Base-by-base conservation (phyloP, 2,888 invertebrate species). In the Laspeyria flexula region DNA sequence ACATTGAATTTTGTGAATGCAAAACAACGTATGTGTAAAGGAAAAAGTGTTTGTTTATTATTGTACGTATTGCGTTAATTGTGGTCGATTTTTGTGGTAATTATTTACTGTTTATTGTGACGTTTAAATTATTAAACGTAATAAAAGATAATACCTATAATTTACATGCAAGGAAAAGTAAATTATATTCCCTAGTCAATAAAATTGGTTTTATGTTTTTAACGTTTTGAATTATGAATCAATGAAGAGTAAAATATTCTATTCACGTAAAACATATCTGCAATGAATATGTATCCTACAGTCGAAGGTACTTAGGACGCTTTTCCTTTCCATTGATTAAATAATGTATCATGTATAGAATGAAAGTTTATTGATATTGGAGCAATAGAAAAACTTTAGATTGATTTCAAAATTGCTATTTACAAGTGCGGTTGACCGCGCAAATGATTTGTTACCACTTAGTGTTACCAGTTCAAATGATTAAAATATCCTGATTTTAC, bases 341-440 rank as follows among this genome's bases (percentile, higher is more conserved):
- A 41, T 11, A 34, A 34, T 27, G 33, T 27, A 23, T 31, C 45
- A 47, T 54, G 52, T 27, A 39, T 37, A 40, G 9, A 51, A 53
- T 65, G 68, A 76, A 73, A 69, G 71, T 77, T 62, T 74, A 63
- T 67, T 66, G 64, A 60, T 67, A 65, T 59, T 55, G 41, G 42
- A 47, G 12, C 30, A n/a, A 34, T 42, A 70, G 71, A 83, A 85
- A 86, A 85, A 80, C 61, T 65, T 68, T 68, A 72, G 81, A 86
- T 86, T 82, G 84, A 83, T 83, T 83, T 69, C 76, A 65, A 81
- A 83, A 85, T 84, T 81, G 79, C 71, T 81, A 78, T 85, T 52
- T 85, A 61, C 81, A 81, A 80, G 83, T 85, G 86, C 84, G 85
- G 86, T 79, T 79, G 74, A 75, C 83, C 81, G 75, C 81, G 59